Base-by-base conservation (phyloP, 2,797 vertebrate species). In the Urosaurus nigricauda region DNA sequence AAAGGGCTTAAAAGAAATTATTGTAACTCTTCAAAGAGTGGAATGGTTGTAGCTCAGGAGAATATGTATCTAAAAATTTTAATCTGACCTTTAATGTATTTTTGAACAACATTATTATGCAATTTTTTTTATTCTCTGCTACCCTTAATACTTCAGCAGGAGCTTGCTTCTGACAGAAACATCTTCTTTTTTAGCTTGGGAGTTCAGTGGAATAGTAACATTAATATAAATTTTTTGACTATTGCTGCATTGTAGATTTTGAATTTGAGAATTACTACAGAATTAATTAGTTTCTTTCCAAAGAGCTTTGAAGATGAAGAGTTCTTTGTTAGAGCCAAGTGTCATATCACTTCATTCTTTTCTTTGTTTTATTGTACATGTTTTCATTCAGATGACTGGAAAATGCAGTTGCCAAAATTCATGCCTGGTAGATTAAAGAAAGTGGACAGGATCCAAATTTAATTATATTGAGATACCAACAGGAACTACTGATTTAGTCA, bases 261-360 rank as follows among this genome's bases (percentile, higher is more conserved):
- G 86, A 94, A 90, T 88, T 85, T 43, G 47, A 88, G 43, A 89
- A 84, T 91, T 85, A 90, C 51, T 24, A 8, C 35, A 63, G 83
- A 75, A 92, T 92, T 93, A 92, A 75, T 71, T 93, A 86, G 87
- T 91, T 87, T 91, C 91, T 32, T 16, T 93, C 87, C 87, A 87
- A 93, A 93, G 2, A 24, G 78, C 19, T 89, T 74, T 90, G 58
- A 83, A 85, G 91, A 83, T 74, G 29, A 79, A 89, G 90, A 91
- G 8, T 40, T 68, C 26, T 83, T 63, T 87, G 71, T 0, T 3
- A 87, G 88, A 92, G 40, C 7, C 40, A 29, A 65, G 40, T 24
- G 26, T 17, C n/a, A 21, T 37, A 60, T 63, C 14, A 47, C 43
- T 35, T 58, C 0, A 1, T 1, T 79, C 86, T 86, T 80, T 17